Evolutionary conservation across 2,797 vertebrate genomes (phyloP), one percentile per base, ranked within the genome.

Genomic region (Halcyon smyrnensis): DNA sequence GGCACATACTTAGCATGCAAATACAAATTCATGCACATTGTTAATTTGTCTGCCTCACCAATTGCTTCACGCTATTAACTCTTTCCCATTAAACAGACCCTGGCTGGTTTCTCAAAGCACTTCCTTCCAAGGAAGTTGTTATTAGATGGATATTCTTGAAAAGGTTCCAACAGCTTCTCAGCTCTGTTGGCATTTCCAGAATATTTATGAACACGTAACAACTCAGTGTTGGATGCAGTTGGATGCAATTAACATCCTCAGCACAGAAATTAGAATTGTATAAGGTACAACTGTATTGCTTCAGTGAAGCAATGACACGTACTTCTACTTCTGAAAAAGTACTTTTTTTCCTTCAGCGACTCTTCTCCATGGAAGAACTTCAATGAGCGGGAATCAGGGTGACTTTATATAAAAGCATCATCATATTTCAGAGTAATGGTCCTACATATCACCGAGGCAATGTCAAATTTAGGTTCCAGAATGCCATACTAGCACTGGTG

Each of bases 11-110:
- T 81, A 75, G 41, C 79, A 94, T 76, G 65, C 57, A 96, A 86
- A 88, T 78, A 80, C 41, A 86, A 92, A 91, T 76, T 64, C 36
- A 65, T 24, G 53, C 79, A 90, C 50, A 32, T 11, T 84, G 82
- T 65, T 93, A 85, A 92, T 89, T 89, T 91, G 24, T 57, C 91
- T 92, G 69, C 87, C 82, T 96, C 76, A 71, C 53, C 75, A 78
- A 24, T 65, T 73, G 59, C 73, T 92, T 50, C 87, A 54, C 24
- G 4, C 87, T 92, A 84, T 89, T 94, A 91, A 92, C 77, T 65
- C 60, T 25, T 82, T 69, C 41, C 46, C 1, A 0, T 43, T 84
- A 93, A 95, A 86, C 32, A 92, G 74, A 87, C 34, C 54, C 39
- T 91, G 79, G 50, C 79, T 94, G 54, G 57, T 63, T 91, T 78